phyloP scores from a whole-genome alignment of 2,888 invertebrate genomes.

The Drosophila leonis region DNA sequence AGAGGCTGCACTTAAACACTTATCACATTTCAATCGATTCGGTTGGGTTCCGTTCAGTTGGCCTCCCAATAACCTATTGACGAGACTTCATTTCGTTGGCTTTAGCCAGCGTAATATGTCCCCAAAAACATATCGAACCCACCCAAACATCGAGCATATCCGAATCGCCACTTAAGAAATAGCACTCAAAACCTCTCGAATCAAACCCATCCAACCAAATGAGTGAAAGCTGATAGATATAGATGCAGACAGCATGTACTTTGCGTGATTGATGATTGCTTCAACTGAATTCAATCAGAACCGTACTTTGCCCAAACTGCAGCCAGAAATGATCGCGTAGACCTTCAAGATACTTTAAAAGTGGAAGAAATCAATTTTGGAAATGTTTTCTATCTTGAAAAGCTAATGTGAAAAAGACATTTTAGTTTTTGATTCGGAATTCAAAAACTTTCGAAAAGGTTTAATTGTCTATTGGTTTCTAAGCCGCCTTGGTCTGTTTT shows the following conservation, averaged over 20 bases:
- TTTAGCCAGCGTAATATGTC: not conserved
- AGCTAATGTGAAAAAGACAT: too few species aligned
- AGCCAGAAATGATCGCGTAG: too few species aligned
- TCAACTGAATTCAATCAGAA: not conserved
- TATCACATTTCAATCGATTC: conserved; percentile 40
- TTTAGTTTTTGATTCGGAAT: not conserved
- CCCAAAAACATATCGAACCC: not conserved
- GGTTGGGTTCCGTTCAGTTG: conserved; percentile 32
- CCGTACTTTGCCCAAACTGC: not conserved
- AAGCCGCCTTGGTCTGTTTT: too few species aligned
- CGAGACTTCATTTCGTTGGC: conserved; percentile 16
- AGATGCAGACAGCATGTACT: not conserved
- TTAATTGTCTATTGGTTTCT: not conserved
- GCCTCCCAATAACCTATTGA: conserved; percentile 59
- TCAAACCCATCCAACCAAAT: not conserved
- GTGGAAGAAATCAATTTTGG: too few species aligned
- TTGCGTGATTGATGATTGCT: conserved; percentile 2
- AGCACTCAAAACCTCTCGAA: not conserved
- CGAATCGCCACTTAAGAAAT: conserved; percentile 1
- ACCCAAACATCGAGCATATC: not conserved
- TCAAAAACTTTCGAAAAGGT: not conserved
- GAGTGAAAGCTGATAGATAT: not conserved
- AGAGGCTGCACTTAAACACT: conserved; percentile 59
- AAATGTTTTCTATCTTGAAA: too few species aligned
- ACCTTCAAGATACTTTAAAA: too few species aligned